Evolutionary conservation across 2,113 vertebrate genomes (phyloP).

Genomic region (Falco punctatus): DNA sequence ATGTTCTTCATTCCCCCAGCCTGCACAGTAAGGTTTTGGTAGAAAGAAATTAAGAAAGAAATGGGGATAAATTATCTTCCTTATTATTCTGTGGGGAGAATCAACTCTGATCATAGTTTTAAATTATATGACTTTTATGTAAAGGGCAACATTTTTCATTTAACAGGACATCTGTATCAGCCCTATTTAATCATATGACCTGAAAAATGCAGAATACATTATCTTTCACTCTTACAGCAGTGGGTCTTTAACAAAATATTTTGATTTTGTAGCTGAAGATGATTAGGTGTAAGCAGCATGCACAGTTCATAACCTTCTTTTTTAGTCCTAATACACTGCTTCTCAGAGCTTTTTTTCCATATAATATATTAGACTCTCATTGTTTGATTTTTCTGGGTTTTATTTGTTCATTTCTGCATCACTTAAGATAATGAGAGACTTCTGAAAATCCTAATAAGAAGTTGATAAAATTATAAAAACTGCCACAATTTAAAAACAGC

Average conservation of each 20-base stretch:
- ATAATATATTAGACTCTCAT: neutral
- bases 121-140: neutral
- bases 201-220: neutral
- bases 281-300: neutral
- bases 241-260: neutral
- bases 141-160: slow-evolving; percentile 37
- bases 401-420: neutral
- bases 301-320: neutral
- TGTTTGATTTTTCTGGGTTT: neutral
- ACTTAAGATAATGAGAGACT: neutral
- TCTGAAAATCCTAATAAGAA: neutral
- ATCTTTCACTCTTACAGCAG: neutral
- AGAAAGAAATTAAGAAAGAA: slow-evolving; percentile 33
- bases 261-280: neutral
- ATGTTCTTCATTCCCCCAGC: neutral
- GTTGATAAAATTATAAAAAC: neutral
- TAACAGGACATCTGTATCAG: neutral
- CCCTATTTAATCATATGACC: neutral
- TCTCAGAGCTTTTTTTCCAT: neutral
- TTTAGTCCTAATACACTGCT: neutral
- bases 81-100: neutral
- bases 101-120: slow-evolving; percentile 2
- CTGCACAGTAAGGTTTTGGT: neutral
- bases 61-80: neutral
- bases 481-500: neutral